These are phyloP conservation scores for Arbacia lixula DNA, from an alignment of 53 echinoderm and acorn worm species.

Conservation along the genomic window DNA sequence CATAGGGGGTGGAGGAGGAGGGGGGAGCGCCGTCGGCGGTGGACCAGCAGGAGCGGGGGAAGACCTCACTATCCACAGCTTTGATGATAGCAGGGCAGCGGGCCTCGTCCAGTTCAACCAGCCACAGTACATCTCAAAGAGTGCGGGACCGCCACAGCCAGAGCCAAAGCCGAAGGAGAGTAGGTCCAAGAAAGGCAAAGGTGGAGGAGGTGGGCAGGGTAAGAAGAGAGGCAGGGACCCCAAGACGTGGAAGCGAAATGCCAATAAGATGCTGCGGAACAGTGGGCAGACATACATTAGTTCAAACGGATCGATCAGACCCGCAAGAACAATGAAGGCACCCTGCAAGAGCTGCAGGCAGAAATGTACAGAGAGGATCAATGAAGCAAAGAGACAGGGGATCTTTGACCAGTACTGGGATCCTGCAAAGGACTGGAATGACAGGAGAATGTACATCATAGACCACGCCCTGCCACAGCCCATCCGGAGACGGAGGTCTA, in stretches of 20 bases:
- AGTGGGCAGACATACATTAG: slow-evolving; percentile 25
- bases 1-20: not conserved
- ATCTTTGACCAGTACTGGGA: slow-evolving; percentile 33
- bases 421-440: slow-evolving; percentile 20
- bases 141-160: not conserved
- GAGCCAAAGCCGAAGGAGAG: not conserved
- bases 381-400: slow-evolving; percentile 10
- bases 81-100: slow-evolving; percentile 9
- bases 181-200: slow-evolving; percentile 22
- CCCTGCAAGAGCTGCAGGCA: slow-evolving; percentile 36
- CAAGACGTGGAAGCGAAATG: slow-evolving; percentile 24
- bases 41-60: not conserved
- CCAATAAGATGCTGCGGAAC: slow-evolving; percentile 3
- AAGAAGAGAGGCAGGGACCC: slow-evolving; percentile 32
- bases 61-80: not conserved
- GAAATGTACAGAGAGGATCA: slow-evolving; percentile 27
- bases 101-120: slow-evolving; percentile 15
- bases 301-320: slow-evolving; percentile 10
- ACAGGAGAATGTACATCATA: slow-evolving; percentile 31
- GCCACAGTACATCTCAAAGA: slow-evolving; percentile 28
- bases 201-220: not conserved
- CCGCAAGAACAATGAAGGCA: slow-evolving; percentile 27
- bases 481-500: slow-evolving; percentile 18
- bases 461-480: slow-evolving; percentile 30
- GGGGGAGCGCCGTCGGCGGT: not conserved